phyloP scores from a whole-genome alignment of 2,797 vertebrate genomes.

The Artibeus lituratus region DNA sequence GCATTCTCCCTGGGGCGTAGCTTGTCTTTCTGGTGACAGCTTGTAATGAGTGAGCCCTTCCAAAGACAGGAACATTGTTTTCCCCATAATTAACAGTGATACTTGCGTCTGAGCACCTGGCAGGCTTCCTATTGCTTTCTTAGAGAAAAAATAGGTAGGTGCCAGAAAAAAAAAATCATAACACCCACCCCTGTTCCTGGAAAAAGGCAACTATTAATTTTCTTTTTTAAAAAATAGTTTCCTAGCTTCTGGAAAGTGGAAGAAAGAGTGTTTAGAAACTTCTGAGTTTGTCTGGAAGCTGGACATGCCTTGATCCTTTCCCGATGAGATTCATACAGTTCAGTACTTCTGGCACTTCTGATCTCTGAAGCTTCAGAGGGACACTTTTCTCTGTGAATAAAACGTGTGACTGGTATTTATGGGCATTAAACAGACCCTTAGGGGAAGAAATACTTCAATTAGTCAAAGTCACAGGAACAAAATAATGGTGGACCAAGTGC shows the following conservation, averaged over 20 bases:
- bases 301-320: background rate
- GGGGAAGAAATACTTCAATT: background rate
- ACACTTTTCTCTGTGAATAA: background rate
- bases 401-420: background rate
- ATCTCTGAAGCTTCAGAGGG: background rate
- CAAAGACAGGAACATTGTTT: background rate
- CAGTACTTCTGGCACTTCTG: background rate
- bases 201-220: background rate
- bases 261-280: slow-evolving; percentile 6
- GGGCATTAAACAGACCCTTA: background rate
- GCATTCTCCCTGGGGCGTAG: background rate
- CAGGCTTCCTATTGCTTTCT: background rate
- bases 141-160: background rate
- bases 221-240: background rate
- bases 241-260: background rate
- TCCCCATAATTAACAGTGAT: background rate
- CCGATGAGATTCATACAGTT: background rate
- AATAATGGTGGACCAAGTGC: background rate
- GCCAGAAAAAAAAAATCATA: background rate
- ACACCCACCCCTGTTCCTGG: background rate
- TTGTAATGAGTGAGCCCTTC: background rate
- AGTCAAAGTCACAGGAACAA: background rate
- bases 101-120: background rate
- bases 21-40: slow-evolving; percentile 13
- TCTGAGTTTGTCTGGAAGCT: background rate